Evolutionary conservation across 2,888 invertebrate species (phyloP), one percentile per base, ranked within the genome.

Genomic region (Epiperipatus broadwayi): DNA sequence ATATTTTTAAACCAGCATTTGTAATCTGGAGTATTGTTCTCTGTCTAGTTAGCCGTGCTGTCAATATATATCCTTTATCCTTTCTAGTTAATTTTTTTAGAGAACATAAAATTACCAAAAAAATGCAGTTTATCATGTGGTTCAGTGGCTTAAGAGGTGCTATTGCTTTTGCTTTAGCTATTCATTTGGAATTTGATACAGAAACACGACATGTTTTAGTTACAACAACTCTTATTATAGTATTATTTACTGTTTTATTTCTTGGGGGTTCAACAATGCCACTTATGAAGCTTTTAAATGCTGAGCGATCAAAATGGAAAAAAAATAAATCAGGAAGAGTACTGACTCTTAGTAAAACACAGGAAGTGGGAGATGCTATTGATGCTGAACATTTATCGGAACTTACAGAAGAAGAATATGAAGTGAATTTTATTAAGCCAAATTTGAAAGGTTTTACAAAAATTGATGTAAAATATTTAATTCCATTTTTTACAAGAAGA

Each of bases 111-210:
- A 95, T 97, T 41, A 93, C 91, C 1, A 78, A 76, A 57, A 87
- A 89, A 62, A 93, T 89, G 85, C 91, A 91, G 75, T 91, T 93
- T 54, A 89, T 95, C 43, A 95, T 95, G 93, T 95, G 93, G 93
- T 93, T 93, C 58, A 89, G 89, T 58, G 81, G 93, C 32, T 63
- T 95, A 44, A 70, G 95, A 40, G 95, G 95, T 25, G 95, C 95
- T 5, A 91, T 97, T 57, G 93, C 95, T 0, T 97, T 97, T 62
- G 95, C 95, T 2, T 65, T 97, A 15, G 89, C 91, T 1, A 70
- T 97, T 38, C 93, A 97, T 66, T 70, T 95, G 53, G 81, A 85
- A 49, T 77, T 91, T 51, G 81, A 81, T 36, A 79, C 83, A 55
- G 89, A 93, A 63, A 91, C 85, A 1, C 71, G 91, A 4, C 84